These are phyloP conservation scores for Danio rerio DNA, from an alignment of 2,113 vertebrate genomes.

Conservation along the genomic window DNA sequence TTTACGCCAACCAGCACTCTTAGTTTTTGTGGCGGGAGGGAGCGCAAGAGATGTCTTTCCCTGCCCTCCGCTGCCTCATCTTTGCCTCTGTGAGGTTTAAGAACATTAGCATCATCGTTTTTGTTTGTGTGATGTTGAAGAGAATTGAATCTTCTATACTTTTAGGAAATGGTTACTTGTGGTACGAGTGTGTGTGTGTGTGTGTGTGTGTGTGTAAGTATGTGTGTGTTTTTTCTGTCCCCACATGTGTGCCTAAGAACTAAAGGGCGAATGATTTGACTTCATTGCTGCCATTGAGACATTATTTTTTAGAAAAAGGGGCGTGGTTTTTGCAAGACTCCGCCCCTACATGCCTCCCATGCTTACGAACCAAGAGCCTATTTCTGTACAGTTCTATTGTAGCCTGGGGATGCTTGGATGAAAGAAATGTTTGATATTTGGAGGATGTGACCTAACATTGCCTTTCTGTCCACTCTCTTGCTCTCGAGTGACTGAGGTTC, in stretches of 20 bases:
- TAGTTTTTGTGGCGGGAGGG: slow-evolving; percentile 21
- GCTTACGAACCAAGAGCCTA: slow-evolving; percentile 72
- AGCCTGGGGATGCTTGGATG: slow-evolving; percentile 73
- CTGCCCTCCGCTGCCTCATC: slow-evolving; percentile 56
- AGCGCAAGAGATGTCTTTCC: slow-evolving; percentile 36
- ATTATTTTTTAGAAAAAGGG: slow-evolving; percentile 76
- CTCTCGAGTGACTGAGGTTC: slow-evolving; percentile 78
- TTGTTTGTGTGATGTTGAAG: slow-evolving; percentile 55
- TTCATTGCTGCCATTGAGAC: slow-evolving; percentile 78
- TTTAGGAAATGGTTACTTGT: slow-evolving; percentile 48
- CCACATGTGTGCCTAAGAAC: slow-evolving; percentile 83
- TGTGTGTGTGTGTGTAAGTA: slow-evolving; percentile 35
- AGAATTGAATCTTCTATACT: slow-evolving; percentile 15
- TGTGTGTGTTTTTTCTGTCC: slow-evolving; percentile 68
- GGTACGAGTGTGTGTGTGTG: slow-evolving; percentile 32
- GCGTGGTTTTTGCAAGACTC: slow-evolving; percentile 54
- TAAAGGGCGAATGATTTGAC: slow-evolving; percentile 70
- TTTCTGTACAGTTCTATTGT: slow-evolving; percentile 73
- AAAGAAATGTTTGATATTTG: slow-evolving; percentile 68
- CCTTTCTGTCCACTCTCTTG: slow-evolving; percentile 80
- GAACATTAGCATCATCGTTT: slow-evolving; percentile 59
- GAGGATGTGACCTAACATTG: slow-evolving; percentile 76
- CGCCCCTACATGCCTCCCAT: slow-evolving; percentile 41
- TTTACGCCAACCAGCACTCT: slow-evolving; percentile 58
- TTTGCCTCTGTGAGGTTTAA: slow-evolving; percentile 61